Evolutionary conservation across 2,113 vertebrate species (phyloP).

Genomic region (Phalacrocorax brasilianus): DNA sequence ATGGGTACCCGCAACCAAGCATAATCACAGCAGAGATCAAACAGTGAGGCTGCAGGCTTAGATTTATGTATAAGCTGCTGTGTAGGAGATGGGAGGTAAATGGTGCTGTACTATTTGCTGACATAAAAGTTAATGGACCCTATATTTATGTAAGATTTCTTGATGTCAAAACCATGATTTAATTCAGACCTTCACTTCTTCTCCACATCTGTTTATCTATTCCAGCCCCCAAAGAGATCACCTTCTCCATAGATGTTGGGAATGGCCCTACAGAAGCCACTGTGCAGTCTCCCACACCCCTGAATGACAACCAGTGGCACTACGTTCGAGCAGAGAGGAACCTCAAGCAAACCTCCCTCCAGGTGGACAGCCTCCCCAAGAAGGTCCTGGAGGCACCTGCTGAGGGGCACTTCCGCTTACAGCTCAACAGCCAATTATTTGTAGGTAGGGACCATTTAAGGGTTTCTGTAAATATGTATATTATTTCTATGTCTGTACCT

Average conservation of each 20-base stretch:
- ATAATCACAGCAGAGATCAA: slow-evolving; percentile 17
- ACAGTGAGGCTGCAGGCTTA: not conserved
- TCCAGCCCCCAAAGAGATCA: slow-evolving; percentile 87
- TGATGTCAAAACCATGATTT: not conserved
- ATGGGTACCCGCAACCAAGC: not conserved
- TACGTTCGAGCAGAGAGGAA: slow-evolving; percentile 87
- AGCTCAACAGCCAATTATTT: slow-evolving; percentile 91
- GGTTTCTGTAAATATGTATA: not conserved
- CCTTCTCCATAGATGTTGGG: slow-evolving; percentile 90
- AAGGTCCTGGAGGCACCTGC: slow-evolving; percentile 80
- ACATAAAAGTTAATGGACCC: slow-evolving; percentile 38
- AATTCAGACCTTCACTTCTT: not conserved
- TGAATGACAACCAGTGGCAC: slow-evolving; percentile 98
- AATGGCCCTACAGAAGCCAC: slow-evolving; percentile 84
- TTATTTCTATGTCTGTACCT: not conserved
- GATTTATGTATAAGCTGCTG: slow-evolving; percentile 23
- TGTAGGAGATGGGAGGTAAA: slow-evolving; percentile 41
- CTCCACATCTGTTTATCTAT: not conserved
- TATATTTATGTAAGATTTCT: slow-evolving; percentile 29
- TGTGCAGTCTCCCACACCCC: slow-evolving; percentile 80
- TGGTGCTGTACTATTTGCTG: not conserved
- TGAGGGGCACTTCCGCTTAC: slow-evolving; percentile 86
- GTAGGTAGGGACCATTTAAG: slow-evolving; percentile 81
- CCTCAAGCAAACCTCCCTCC: slow-evolving; percentile 89
- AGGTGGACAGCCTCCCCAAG: slow-evolving; percentile 88